These are phyloP conservation scores for Phoenoteleia sp. DNA, from an alignment of 2,888 invertebrate genomes.

Conservation along the genomic window DNA sequence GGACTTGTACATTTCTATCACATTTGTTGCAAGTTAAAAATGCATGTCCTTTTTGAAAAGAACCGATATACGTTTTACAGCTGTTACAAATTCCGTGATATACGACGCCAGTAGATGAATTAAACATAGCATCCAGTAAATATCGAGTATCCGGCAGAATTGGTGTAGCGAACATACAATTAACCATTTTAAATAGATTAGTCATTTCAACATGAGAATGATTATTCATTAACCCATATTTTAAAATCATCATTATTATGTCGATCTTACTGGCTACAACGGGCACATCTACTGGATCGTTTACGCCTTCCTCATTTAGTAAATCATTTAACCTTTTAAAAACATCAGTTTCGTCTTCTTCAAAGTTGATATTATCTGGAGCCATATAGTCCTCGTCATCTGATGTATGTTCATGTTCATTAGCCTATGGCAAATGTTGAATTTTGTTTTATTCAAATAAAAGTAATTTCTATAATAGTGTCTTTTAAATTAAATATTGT, in stretches of 20 bases:
- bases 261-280: constrained; percentile 3
- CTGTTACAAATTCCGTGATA: constrained; percentile 7
- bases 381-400: too few species aligned
- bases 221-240: constrained; percentile 14
- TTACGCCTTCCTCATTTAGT: not conserved
- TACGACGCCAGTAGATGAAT: not conserved
- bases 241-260: constrained; percentile 44
- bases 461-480: too few species aligned
- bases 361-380: too few species aligned
- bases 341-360: not conserved
- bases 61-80: constrained; percentile 3
- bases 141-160: constrained; percentile 49
- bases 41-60: not conserved
- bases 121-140: not conserved
- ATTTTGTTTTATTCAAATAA: too few species aligned
- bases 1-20: not conserved
- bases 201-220: constrained; percentile 35
- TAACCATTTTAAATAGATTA: constrained; percentile 46
- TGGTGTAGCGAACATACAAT: constrained; percentile 35
- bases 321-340: not conserved
- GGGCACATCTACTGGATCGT: not conserved
- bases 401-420: too few species aligned
- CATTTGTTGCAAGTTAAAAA: constrained; percentile 7
- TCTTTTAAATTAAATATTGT: too few species aligned
- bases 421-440: too few species aligned